Conservation (phyloP, 2,113 vertebrate genomes). For the Catharus bicknelli region DNA sequence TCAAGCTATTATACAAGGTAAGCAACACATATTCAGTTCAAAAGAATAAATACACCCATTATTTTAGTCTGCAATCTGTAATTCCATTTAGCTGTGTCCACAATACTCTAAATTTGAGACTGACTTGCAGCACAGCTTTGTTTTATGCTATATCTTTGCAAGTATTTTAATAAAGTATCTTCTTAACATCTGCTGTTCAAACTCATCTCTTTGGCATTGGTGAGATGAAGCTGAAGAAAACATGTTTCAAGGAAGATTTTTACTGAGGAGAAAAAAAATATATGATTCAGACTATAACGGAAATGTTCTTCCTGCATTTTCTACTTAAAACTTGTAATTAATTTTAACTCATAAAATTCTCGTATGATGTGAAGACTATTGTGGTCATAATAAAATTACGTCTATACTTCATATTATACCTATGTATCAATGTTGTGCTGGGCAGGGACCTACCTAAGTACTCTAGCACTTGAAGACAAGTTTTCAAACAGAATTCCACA, state of each 20-base stretch:
- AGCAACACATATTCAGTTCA: neutral
- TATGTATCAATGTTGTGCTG: neutral
- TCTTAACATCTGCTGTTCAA: neutral
- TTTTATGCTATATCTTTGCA: neutral
- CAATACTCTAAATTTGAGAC: neutral
- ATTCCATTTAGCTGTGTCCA: neutral
- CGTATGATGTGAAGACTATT: neutral
- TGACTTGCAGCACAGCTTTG: neutral
- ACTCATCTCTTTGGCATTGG: neutral
- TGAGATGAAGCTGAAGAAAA: neutral
- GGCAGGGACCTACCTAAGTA: neutral
- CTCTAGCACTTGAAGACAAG: neutral
- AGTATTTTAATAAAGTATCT: neutral
- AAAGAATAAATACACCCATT: neutral
- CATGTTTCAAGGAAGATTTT: neutral
- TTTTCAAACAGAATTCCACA: neutral
- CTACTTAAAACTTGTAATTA: neutral
- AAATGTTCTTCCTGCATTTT: neutral
- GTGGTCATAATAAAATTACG: neutral
- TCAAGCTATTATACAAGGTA: neutral
- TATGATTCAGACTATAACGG: neutral
- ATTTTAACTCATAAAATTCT: neutral
- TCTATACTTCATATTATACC: neutral
- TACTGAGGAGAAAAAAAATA: neutral
- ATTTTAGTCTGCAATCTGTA: neutral